Evolutionary conservation across 2,113 vertebrate species (phyloP).

Genomic region (Suncus etruscus): DNA sequence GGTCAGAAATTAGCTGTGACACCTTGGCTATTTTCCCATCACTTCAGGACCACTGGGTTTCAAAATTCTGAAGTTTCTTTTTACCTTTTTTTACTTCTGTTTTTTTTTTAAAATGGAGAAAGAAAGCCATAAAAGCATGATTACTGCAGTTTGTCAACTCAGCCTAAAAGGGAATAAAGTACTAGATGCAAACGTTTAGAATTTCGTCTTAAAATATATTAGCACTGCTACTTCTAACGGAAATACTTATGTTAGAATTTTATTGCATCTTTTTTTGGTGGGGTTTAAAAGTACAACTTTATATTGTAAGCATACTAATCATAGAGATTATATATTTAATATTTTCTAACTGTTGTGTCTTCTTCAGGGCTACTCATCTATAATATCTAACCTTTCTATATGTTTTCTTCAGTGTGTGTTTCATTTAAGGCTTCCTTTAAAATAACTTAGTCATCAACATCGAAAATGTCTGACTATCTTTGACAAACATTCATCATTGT

Average conservation of each 20-base stretch:
- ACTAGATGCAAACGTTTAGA: slow-evolving; percentile 71
- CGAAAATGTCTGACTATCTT: slow-evolving; percentile 60
- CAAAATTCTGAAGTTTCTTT: slow-evolving; percentile 84
- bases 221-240: slow-evolving; percentile 73
- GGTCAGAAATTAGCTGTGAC: slow-evolving; percentile 90
- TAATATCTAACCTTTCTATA: slow-evolving; percentile 31
- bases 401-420: slow-evolving; percentile 59
- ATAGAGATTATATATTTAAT: slow-evolving; percentile 58
- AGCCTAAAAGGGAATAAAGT: slow-evolving; percentile 79
- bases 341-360: slow-evolving; percentile 20
- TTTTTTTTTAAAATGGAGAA: slow-evolving; percentile 72
- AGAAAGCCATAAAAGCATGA: slow-evolving; percentile 53
- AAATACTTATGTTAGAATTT: slow-evolving; percentile 73
- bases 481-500: slow-evolving; percentile 76
- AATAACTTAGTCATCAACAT: slow-evolving; percentile 73
- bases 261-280: slow-evolving; percentile 70
- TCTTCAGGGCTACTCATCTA: slow-evolving; percentile 25
- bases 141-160: slow-evolving; percentile 75
- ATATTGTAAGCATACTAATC: slow-evolving; percentile 69
- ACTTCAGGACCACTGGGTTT: slow-evolving; percentile 87
- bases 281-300: slow-evolving; percentile 61
- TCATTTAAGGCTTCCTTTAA: slow-evolving; percentile 67
- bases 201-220: slow-evolving; percentile 78
- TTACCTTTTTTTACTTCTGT: slow-evolving; percentile 76
- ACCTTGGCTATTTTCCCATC: slow-evolving; percentile 89